A percentile compares a stretch with the other conserved stretches of the same genome.
Evolutionary conservation across 1,140 invertebrate species (phyloP).

Genomic region (Argopecten irradians): DNA sequence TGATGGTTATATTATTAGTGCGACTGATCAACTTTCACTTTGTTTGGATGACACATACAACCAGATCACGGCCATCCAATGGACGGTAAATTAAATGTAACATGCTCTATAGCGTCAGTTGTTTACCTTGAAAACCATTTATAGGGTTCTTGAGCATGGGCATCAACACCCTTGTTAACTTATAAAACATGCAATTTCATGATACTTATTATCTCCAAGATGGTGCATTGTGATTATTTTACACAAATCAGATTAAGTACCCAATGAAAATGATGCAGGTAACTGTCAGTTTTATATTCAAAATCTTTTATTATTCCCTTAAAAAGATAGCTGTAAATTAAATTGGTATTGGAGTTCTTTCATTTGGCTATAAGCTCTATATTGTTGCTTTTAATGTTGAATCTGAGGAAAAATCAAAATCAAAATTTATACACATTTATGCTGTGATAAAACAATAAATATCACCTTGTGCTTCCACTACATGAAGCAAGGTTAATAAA

Average conservation of each 20-base stretch:
- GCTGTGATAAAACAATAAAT: not conserved
- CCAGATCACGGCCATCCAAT: not conserved
- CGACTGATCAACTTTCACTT: not conserved
- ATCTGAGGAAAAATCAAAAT: no score
- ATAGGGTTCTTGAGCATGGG: not conserved
- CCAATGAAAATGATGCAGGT: no score
- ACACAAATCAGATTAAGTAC: not conserved
- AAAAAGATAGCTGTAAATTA: no score
- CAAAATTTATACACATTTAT: no score
- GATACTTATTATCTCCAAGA: not conserved
- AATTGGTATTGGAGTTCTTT: no score
- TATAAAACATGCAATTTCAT: not conserved
- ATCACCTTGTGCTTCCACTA: no score
- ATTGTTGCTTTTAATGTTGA: no score
- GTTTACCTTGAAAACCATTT: not conserved
- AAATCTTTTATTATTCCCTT: no score
- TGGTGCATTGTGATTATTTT: not conserved
- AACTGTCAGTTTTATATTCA: no score
- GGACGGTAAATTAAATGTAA: not conserved
- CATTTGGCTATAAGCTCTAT: no score
- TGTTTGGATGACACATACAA: not conserved
- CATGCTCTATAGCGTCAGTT: not conserved
- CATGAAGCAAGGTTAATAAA: no score
- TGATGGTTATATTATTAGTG: not conserved
- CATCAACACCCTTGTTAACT: not conserved